phyloP scores from a whole-genome alignment of 2,113 vertebrate genomes.

The Melanostigma gelatinosum region DNA sequence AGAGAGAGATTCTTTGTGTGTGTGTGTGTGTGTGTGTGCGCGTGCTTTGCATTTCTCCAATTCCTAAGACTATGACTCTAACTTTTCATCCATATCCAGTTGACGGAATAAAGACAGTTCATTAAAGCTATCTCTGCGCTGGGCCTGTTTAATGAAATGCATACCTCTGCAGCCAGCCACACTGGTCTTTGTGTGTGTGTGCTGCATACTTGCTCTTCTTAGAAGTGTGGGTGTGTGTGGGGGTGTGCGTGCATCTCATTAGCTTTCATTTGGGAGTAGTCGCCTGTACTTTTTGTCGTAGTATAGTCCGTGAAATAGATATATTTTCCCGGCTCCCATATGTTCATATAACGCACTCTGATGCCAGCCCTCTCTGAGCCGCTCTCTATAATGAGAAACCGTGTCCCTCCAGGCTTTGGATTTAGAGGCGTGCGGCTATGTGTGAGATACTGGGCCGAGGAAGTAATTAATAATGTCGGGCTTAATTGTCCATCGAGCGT shows the following conservation, averaged over 20 bases:
- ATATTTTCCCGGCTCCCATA: neutral
- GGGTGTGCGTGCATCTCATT: slow-evolving; percentile 17
- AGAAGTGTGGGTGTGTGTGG: slow-evolving; percentile 1
- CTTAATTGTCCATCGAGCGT: slow-evolving; percentile 63
- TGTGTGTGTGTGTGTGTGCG: slow-evolving; percentile 4
- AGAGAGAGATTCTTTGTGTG: neutral
- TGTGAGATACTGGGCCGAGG: slow-evolving; percentile 22
- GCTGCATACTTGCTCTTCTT: neutral
- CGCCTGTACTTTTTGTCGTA: neutral
- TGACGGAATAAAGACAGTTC: slow-evolving; percentile 64
- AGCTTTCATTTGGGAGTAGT: neutral
- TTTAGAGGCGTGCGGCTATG: slow-evolving; percentile 1
- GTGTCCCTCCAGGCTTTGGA: slow-evolving; percentile 24
- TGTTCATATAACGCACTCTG: neutral
- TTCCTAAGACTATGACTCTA: slow-evolving; percentile 59
- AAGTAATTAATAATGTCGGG: slow-evolving; percentile 71
- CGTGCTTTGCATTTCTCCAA: slow-evolving; percentile 36
- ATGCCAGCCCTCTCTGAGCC: neutral
- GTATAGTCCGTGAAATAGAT: neutral
- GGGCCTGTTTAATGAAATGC: slow-evolving; percentile 52
- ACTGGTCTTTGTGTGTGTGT: neutral
- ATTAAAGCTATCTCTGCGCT: slow-evolving; percentile 49
- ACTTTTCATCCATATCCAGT: slow-evolving; percentile 66
- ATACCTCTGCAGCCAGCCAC: slow-evolving; percentile 31
- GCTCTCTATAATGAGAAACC: slow-evolving; percentile 29